Evolutionary conservation across 2,113 vertebrate species (phyloP).

Genomic region (Clinocottus analis): DNA sequence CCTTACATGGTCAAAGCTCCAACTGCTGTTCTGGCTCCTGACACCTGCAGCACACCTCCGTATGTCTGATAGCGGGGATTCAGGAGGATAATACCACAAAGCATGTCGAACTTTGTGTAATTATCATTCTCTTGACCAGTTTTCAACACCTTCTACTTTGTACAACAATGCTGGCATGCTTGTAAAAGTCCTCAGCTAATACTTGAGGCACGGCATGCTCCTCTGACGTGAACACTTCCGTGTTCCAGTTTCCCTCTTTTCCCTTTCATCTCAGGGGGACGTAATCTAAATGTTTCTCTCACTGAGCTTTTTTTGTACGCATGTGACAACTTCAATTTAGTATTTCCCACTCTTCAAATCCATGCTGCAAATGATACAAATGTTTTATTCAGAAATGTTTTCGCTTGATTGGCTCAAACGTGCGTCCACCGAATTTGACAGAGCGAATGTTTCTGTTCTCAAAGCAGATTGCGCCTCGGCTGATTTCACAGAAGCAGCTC

Average conservation of each 20-base stretch:
- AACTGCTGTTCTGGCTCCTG: conserved; percentile 64
- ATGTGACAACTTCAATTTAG: conserved; percentile 1
- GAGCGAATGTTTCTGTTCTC: conserved; percentile 72
- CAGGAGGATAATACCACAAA: conserved; percentile 66
- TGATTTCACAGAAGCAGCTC: conserved; percentile 69
- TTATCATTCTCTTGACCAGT: conserved; percentile 65
- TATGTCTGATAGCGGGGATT: conserved; percentile 71
- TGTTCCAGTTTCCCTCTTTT: conserved; percentile 4
- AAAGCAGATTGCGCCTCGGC: conserved; percentile 56
- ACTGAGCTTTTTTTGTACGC: background rate
- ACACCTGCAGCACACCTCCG: conserved; percentile 65
- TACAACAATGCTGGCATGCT: conserved; percentile 22
- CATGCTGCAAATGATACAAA: conserved; percentile 19
- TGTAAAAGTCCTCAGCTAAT: conserved; percentile 41
- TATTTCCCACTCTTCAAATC: conserved; percentile 33
- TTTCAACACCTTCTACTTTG: conserved; percentile 32
- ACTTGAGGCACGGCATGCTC: background rate
- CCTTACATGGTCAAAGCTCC: conserved; percentile 78
- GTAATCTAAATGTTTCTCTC: conserved; percentile 26
- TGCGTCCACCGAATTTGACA: conserved; percentile 64
- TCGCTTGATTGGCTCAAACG: conserved; percentile 59
- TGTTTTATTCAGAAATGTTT: conserved; percentile 45
- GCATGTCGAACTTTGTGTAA: conserved; percentile 54
- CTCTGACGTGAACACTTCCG: conserved; percentile 21
- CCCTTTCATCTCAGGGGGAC: conserved; percentile 25